These are phyloP conservation scores for Tapirus indicus DNA, from an alignment of 2,797 vertebrate genomes.

Conservation along the genomic window DNA sequence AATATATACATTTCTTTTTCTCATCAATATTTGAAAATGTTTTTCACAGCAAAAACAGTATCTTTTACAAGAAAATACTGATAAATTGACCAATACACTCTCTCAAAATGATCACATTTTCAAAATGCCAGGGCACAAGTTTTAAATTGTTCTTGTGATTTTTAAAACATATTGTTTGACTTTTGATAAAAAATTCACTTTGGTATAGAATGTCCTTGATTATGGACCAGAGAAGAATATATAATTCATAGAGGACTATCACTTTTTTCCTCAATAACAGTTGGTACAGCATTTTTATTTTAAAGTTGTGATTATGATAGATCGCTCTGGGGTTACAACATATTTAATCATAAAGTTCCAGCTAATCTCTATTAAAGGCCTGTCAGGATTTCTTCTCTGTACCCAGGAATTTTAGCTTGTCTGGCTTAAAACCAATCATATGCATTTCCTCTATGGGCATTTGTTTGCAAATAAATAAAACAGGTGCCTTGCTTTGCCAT, in stretches of 20 bases:
- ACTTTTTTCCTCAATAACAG: constrained; percentile 63
- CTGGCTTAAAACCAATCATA: constrained; percentile 68
- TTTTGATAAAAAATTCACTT: constrained; percentile 84
- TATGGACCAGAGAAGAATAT: constrained; percentile 74
- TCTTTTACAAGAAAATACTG: neutral
- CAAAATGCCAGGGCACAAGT: constrained; percentile 61
- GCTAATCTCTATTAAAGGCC: constrained; percentile 63
- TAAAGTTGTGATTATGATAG: constrained; percentile 67
- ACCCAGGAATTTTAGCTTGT: constrained; percentile 60
- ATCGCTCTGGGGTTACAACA: constrained; percentile 74
- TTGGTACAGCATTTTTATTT: constrained; percentile 79
- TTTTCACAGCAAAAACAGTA: neutral
- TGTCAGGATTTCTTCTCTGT: constrained; percentile 65
- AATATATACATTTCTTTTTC: constrained; percentile 25
- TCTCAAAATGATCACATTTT: constrained; percentile 63
- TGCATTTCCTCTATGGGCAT: constrained; percentile 54
- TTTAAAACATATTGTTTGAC: constrained; percentile 82
- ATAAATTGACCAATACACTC: neutral
- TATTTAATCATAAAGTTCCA: constrained; percentile 77
- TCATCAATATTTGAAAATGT: constrained; percentile 29
- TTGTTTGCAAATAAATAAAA: constrained; percentile 77
- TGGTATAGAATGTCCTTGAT: constrained; percentile 79
- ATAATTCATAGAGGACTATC: constrained; percentile 69
- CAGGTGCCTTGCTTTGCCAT: constrained; percentile 49
- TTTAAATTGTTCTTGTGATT: constrained; percentile 78